Base-by-base conservation (phyloP, 2,888 invertebrate species). In the Cheilosia impressa region DNA sequence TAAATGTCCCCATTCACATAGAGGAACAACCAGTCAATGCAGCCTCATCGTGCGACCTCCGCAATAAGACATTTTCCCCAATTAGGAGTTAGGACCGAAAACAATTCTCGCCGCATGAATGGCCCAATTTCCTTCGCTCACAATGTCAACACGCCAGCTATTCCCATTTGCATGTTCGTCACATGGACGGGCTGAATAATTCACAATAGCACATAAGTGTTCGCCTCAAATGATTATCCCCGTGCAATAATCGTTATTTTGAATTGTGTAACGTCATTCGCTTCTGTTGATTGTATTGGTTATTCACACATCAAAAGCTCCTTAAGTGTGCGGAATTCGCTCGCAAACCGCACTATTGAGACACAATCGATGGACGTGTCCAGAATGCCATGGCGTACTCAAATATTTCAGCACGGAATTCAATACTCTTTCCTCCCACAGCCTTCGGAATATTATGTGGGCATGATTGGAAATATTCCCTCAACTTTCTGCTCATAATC, bases 281-380 rank as follows among this genome's bases (percentile, higher is more conserved):
- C 24, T 45, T 34, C 19, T 24, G 27, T 60, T 50, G 75, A 75
- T 65, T 53, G 41, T 53, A 65, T 45, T 68, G 60, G 50, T 34
- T 66, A 66, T 52, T 60, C 76, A 60, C 66, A 68, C 60, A 60
- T 38, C 31, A 38, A 52, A 76, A 66, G 38, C n/a, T 52, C 50
- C 34, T 76, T 66, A 60, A 68, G 58, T 43, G 31, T 7, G 52
- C 53, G 22, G 52, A 53, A 58, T 76, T 52, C 43, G 31, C 31
- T 17, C 58, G 17, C 58, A 7, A 50, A 31, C 15, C 66, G 15
- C 57, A 58, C n/a, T 31, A 22, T n/a, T 38, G 41, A 24, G 50
- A 60, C 66, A 68, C 58, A 76, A 68, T 76, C 27, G 60, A 52
- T 31, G 60, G 60, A 76, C 76, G 76, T 76, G 76, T 58, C 45